Evolutionary conservation across 2,888 invertebrate species (phyloP), one percentile per base, ranked within the genome.

Genomic region (Zootermopsis nevadensis): DNA sequence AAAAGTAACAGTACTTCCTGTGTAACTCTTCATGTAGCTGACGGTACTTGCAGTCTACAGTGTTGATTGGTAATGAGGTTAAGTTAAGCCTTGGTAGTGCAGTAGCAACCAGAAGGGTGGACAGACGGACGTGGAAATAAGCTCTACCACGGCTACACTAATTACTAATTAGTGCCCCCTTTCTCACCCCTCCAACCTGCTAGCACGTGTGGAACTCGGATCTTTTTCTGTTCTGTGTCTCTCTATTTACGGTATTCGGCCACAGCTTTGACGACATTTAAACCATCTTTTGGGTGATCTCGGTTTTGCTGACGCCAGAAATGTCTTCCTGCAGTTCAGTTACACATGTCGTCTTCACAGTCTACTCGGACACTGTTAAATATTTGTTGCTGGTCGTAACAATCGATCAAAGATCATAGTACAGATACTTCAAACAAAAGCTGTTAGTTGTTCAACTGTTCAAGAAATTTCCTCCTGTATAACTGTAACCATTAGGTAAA

Each of bases 31-130:
- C 3, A 7, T 19, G 48, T 19, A 19, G 19, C 48, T 31, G n/a
- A 24, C 79, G 55, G 55, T 60, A 53, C 60, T 53, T n/a, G 53
- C 60, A 60, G 60, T 60, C 60, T 60, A 27, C 31, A 33, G 27
- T 55, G 60, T 24, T 72, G 74, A 74, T 82, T 82, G 48, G 82
- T 82, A 82, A 82, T 76, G 82, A 82, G 76, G 82, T 82, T 82
- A 82, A 76, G 74, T 72, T 82, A 74, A 38, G 69, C 76, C 60
- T 30, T 38, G 27, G 35, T 24, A 74, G 74, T 74, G 74, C 74
- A 74, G 42, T 69, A 69, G 74, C 60, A 60, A 12, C 19, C 48
- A 19, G 19, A 2, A 33, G 33, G 79, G 60, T 30, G 42, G 35
- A 80, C 66, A n/a, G 67, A 33, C 19, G 55, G 77, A 33, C 48